Evolutionary conservation across 2,888 invertebrate genomes (phyloP), one percentile per base, ranked within the genome.

Genomic region (Palloptera scutellata): DNA sequence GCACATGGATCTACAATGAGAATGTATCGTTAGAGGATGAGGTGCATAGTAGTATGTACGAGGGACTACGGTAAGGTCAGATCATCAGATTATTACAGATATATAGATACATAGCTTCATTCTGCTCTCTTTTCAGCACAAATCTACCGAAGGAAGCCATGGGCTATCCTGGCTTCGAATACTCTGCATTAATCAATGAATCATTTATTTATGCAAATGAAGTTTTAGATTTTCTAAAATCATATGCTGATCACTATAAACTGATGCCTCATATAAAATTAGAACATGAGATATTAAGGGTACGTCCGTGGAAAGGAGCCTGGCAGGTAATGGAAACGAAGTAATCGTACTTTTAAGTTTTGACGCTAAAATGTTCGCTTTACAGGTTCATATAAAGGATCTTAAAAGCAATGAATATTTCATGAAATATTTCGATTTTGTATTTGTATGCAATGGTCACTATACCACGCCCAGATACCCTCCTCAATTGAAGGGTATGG

Each of bases 61-160:
- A 93, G 79, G 92, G 92, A 77, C 87, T 97, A 68, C 91, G 91
- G 97, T 96, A 85, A 83, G 83, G 6, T 30, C 6, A 30, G 30
- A 30, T 30, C 72, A 19, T 30, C 41, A 41, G 55, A 43, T 57
- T 43, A 1, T 1, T 45, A n/a, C 20, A 15, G 11, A 55, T 30
- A 30, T 30, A 30, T n/a, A 54, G n/a, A 42, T 54, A 20, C 13
- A 30, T 30, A 30, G 3, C 30, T 30, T 30, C 6, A 2, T 30
- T 30, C n/a, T n/a, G n/a, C n/a, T n/a, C 17, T 20, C 0, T 48
- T 55, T 58, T 5, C 41, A 97, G 96, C 79, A 96, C 96, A 0
- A 97, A 97, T 85, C 87, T 97, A 8, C 97, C 97, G 0, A 96
- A 96, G 81, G 95, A 97, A 86, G 90, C 94, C 3, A 97, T 97